A percentile compares a stretch with the other conserved stretches of the same genome.
These are phyloP conservation scores for Colletes gigas DNA, from an alignment of 1,140 invertebrate species.

Conservation along the genomic window DNA sequence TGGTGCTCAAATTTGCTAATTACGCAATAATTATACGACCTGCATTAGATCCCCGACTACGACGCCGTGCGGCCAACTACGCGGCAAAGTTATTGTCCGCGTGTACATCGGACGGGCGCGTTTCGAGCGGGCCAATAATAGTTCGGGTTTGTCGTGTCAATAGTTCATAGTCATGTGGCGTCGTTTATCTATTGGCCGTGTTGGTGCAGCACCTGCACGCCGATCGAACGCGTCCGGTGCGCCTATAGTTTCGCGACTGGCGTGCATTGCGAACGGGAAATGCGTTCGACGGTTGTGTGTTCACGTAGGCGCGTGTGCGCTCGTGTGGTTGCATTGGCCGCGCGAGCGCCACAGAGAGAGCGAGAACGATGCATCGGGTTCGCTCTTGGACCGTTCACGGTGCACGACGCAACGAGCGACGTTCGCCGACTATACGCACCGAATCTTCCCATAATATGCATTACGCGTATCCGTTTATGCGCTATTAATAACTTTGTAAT, in stretches of 20 bases:
- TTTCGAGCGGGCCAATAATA: conserved; percentile 49
- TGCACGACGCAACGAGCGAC: conserved; percentile 5
- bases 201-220: not conserved
- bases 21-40: conserved; percentile 71
- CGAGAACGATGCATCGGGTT: not conserved
- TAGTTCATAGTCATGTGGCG: conserved; percentile 60
- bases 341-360: not conserved
- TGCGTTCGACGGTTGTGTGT: conserved; percentile 15
- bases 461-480: conserved; percentile 50
- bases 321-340: not conserved
- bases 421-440: conserved; percentile 26
- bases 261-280: conserved; percentile 43
- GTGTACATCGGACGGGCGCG: not conserved
- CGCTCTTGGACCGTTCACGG: not conserved
- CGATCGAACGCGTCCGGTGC: conserved; percentile 34
- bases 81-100: conserved; percentile 48
- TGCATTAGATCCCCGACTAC: conserved; percentile 62
- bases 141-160: conserved; percentile 54
- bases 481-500: conserved; percentile 53
- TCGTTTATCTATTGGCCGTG: conserved; percentile 49
- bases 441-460: conserved; percentile 55
- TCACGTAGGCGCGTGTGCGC: not conserved
- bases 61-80: not conserved
- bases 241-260: conserved; percentile 57
- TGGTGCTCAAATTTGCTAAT: conserved; percentile 72